A percentile compares a stretch with the other conserved stretches of the same genome.
phyloP scores from a whole-genome alignment of 2,888 invertebrate species.

The Globia sparganii region DNA sequence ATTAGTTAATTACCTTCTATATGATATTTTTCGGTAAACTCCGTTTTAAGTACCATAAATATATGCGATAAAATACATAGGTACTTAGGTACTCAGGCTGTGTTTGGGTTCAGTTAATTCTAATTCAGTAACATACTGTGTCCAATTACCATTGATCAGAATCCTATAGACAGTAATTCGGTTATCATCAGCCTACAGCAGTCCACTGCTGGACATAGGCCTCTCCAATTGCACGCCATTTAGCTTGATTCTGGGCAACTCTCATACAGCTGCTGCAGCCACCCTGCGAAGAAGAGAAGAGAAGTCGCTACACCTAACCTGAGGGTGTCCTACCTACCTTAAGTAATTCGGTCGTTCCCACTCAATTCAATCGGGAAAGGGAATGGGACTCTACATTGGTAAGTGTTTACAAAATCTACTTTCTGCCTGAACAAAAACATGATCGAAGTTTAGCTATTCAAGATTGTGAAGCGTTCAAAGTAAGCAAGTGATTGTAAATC shows the following conservation, averaged over 20 bases:
- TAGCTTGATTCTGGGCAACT: too few species aligned
- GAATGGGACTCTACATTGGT: background rate
- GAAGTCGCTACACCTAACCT: too few species aligned
- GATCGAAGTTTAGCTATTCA: slow-evolving; percentile 4
- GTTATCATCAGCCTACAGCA: too few species aligned
- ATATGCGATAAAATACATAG: background rate
- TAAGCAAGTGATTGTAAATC: background rate
- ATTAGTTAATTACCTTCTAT: background rate
- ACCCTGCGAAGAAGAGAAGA: too few species aligned
- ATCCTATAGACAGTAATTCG: background rate
- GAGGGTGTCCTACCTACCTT: too few species aligned
- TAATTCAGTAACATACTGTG: background rate
- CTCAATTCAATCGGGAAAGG: background rate
- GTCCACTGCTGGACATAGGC: too few species aligned
- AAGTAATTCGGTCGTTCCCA: background rate
- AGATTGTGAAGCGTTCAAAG: background rate
- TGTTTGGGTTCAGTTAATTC: background rate
- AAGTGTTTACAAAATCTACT: background rate
- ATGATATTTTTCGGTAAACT: background rate
- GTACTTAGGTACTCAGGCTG: background rate
- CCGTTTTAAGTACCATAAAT: background rate
- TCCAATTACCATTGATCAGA: background rate
- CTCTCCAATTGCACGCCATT: too few species aligned
- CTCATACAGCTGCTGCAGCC: too few species aligned
- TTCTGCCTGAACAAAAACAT: background rate